Conservation (phyloP, 92 coral and sea anemone species). For the Phymanthus crucifer region DNA sequence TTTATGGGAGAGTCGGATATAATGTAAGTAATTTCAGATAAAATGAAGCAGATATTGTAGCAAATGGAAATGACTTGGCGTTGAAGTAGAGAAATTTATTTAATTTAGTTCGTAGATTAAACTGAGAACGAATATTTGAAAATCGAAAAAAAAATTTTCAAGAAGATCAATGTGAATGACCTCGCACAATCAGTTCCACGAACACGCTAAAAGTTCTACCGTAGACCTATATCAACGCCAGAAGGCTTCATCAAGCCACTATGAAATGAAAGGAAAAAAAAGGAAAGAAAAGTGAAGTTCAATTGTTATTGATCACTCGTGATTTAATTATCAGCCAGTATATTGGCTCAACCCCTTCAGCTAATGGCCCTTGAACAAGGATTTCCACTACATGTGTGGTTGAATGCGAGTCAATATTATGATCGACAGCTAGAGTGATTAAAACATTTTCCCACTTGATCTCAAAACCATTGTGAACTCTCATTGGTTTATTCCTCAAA, state of each 20-base stretch:
- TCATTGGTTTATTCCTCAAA: neutral
- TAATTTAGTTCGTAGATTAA: no score
- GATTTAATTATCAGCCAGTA: slow-evolving; percentile 7
- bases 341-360: neutral
- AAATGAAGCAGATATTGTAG: no score
- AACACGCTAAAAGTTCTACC: no score
- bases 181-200: no score
- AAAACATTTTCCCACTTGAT: neutral
- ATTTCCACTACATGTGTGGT: neutral
- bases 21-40: no score
- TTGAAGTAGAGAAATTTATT: no score
- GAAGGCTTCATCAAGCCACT: neutral
- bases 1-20: no score
- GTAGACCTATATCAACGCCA: neutral
- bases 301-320: neutral
- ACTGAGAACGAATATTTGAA: no score
- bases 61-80: no score
- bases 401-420: neutral
- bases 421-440: neutral
- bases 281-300: neutral
- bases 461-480: neutral
- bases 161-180: no score
- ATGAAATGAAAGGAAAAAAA: neutral
- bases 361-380: neutral
- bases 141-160: no score